phyloP scores from a whole-genome alignment of 2,113 vertebrate genomes.

The Chaetorhynchus papuensis region DNA sequence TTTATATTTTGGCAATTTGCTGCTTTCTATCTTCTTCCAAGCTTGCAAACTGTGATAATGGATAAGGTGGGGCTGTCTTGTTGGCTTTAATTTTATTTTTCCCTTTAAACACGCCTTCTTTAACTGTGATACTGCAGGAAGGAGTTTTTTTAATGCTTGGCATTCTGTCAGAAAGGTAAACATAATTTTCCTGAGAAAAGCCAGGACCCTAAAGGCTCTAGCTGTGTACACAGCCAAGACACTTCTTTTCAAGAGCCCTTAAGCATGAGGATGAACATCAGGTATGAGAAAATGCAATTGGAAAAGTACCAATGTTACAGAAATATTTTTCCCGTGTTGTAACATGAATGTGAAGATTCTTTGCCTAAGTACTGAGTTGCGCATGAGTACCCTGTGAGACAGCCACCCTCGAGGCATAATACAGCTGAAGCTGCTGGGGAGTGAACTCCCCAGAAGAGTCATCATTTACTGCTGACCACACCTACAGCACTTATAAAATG shows the following conservation, averaged over 20 bases:
- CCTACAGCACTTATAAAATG: slow-evolving; percentile 29
- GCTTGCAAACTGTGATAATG: not conserved
- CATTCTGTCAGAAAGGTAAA: not conserved
- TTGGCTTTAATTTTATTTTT: not conserved
- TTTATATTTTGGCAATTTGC: not conserved
- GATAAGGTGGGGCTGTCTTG: rapidly evolving
- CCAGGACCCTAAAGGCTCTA: not conserved
- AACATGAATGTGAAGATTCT: slow-evolving; percentile 9
- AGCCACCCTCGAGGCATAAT: not conserved
- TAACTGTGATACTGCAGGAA: not conserved
- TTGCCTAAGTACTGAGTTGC: not conserved
- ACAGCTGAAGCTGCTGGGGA: slow-evolving; percentile 9
- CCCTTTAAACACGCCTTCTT: not conserved
- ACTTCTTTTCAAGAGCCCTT: not conserved
- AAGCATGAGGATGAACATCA: not conserved
- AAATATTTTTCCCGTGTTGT: slow-evolving; percentile 47
- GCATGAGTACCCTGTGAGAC: not conserved
- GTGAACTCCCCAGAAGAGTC: slow-evolving; percentile 4
- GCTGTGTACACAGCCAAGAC: not conserved
- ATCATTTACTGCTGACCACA: slow-evolving; percentile 34
- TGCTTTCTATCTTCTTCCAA: not conserved
- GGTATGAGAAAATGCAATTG: slow-evolving; percentile 30
- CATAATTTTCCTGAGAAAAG: not conserved
- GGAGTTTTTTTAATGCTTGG: not conserved
- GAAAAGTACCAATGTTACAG: slow-evolving; percentile 21